A percentile compares a stretch with the other conserved stretches of the same genome.
phyloP scores from a whole-genome alignment of 2,113 vertebrate species.

The Oryzias curvinotus region DNA sequence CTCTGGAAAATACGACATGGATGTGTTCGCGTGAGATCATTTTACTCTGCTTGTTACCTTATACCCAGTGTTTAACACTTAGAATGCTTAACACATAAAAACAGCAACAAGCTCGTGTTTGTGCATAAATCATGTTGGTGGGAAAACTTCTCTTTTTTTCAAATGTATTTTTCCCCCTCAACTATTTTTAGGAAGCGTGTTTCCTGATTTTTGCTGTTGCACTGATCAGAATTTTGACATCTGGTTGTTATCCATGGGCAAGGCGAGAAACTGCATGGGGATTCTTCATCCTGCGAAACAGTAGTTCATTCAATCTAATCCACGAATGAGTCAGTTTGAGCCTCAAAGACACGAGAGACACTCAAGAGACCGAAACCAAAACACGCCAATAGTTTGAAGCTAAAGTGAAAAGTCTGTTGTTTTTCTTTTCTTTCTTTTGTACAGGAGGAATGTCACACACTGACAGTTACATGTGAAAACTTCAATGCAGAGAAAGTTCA shows the following conservation, averaged over 20 bases:
- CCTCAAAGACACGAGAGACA: constrained; percentile 5
- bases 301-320: constrained; percentile 31
- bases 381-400: background rate
- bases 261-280: background rate
- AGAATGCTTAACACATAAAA: constrained; percentile 22
- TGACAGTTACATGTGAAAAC: constrained; percentile 20
- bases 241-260: constrained; percentile 29
- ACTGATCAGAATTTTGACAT: constrained; percentile 14
- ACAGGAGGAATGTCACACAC: background rate
- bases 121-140: constrained; percentile 24
- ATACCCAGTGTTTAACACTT: constrained; percentile 16
- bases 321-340: constrained; percentile 18
- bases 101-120: constrained; percentile 9
- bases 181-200: background rate
- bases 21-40: constrained; percentile 43
- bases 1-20: constrained; percentile 30
- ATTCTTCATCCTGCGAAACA: constrained; percentile 8
- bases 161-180: background rate
- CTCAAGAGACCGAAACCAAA: constrained; percentile 3
- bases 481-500: background rate
- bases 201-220: constrained; percentile 13
- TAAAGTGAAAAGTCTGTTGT: constrained; percentile 10
- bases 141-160: background rate
- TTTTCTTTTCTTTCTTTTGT: constrained; percentile 12
- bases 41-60: constrained; percentile 8